A percentile compares a stretch with the other conserved stretches of the same genome.
These are phyloP conservation scores for Anguilla megastoma DNA, from an alignment of 2,797 vertebrate genomes.

Conservation along the genomic window DNA sequence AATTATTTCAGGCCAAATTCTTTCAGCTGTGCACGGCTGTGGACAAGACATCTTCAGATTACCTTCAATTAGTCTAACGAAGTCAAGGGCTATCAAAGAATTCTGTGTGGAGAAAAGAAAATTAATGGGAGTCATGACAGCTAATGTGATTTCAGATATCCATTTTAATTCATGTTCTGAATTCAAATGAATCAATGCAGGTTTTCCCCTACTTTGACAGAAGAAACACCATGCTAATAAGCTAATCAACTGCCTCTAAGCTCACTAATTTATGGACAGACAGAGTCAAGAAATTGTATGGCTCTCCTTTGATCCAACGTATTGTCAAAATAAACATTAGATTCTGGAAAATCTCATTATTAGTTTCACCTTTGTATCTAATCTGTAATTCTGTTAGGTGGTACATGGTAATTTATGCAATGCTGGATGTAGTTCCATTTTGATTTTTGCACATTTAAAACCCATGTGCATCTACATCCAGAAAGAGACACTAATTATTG, in stretches of 20 bases:
- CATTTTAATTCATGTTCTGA: not conserved
- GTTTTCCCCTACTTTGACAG: not conserved
- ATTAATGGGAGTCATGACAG: not conserved
- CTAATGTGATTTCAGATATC: not conserved
- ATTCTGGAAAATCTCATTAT: too few relatives aligned
- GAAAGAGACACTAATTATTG: too few relatives aligned
- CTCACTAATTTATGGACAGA: not conserved
- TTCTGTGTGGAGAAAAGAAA: not conserved
- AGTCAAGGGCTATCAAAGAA: not conserved
- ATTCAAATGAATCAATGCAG: not conserved
- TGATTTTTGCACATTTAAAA: too few relatives aligned
- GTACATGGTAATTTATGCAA: too few relatives aligned
- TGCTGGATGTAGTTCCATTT: too few relatives aligned
- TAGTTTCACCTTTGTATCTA: too few relatives aligned
- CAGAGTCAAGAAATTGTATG: not conserved
- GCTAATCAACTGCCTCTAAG: not conserved
- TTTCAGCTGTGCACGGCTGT: not conserved
- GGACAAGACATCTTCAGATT: not conserved
- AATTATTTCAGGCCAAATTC: conserved; percentile 2
- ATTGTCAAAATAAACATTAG: not conserved
- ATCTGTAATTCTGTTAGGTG: too few relatives aligned
- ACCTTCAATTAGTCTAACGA: not conserved
- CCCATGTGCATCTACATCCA: too few relatives aligned
- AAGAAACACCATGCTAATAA: not conserved
- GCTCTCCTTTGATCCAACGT: not conserved